Percentiles rank a stretch among this genome's conserved stretches.
Conservation (phyloP, 1,140 invertebrate species). For the Neomicropteryx cornuta region DNA sequence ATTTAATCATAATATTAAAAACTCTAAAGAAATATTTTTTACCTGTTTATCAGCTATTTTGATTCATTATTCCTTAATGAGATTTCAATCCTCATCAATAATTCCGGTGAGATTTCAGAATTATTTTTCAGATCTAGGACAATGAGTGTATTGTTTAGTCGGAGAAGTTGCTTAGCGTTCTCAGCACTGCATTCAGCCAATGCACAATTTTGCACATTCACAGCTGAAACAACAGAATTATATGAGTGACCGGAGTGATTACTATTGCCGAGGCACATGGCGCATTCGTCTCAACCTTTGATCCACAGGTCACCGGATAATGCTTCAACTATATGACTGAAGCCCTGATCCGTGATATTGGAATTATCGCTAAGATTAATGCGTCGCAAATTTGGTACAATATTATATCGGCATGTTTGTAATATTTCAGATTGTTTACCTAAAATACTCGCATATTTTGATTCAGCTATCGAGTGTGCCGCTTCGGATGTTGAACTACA, state of each 20-base stretch:
- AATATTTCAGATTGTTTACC: neutral
- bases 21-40: too few relatives aligned
- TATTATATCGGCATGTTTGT: neutral
- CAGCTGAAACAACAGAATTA: conserved; percentile 30
- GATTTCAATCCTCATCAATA: conserved; percentile 21
- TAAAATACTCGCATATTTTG: conserved; percentile 33
- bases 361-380: conserved; percentile 64
- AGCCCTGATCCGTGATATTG: conserved; percentile 50
- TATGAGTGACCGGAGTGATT: too few relatives aligned
- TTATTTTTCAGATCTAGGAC: conserved; percentile 31
- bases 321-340: conserved; percentile 41
- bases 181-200: conserved; percentile 46
- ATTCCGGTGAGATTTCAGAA: conserved; percentile 19
- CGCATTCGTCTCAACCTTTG: too few relatives aligned
- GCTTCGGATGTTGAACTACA: conserved; percentile 46
- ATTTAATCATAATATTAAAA: too few relatives aligned
- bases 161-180: conserved; percentile 21
- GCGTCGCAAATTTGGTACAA: conserved; percentile 29
- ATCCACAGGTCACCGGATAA: conserved; percentile 56
- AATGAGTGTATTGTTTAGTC: conserved; percentile 29
- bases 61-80: conserved; percentile 25
- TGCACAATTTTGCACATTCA: conserved; percentile 66
- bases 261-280: too few relatives aligned
- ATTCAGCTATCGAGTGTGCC: conserved; percentile 38
- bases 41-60: conserved; percentile 13